Evolutionary conservation across 1,140 invertebrate species (phyloP), one percentile per base, ranked within the genome.

Genomic region (Mya arenaria): DNA sequence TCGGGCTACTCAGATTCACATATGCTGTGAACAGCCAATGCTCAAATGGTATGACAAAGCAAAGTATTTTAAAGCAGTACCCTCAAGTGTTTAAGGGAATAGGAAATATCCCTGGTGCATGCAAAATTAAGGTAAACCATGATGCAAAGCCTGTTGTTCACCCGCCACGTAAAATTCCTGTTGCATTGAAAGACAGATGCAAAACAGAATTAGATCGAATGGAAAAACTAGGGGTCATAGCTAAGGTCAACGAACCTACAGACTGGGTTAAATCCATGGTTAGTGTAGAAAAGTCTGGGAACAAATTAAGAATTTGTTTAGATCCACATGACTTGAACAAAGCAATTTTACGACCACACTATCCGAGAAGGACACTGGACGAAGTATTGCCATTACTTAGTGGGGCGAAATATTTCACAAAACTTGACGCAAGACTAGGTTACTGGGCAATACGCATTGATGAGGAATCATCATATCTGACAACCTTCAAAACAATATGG

Each of bases 261-360:
- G 92, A 93, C 44, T 94, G 93, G 93, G 92, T 94, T 0, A 92
- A 92, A 86, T 86, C 89, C 60, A 84, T 94, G 41, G 92, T 93
- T 0, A 41, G 17, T 15, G 36, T 41, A 4, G 13, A 41, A 19
- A 41, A 39, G 41, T 19, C 17, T 17, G 34, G n/a, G n/a, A 25
- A 39, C 10, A 19, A 30, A 19, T 23, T 41, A 10, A 68, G 65
- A 37, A 39, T 68, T 39, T 68, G 37, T 28, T 25, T 68, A 34
- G 65, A 68, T 25, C 34, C 28, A 39, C 37, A 68, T 39, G 25
- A 68, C 23, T 37, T 68, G 34, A 68, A 68, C 25, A n/a, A 68
- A n/a, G 65, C 65, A 3, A 65, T 65, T 10, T 39, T 1, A 39
- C 37, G 65, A 68, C 65, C 65, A 10, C 65, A 41, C 28, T 68